Percentiles rank a stretch among this genome's conserved stretches.
phyloP scores from a whole-genome alignment of 1,140 invertebrate genomes.

The Halictus rubicundus region DNA sequence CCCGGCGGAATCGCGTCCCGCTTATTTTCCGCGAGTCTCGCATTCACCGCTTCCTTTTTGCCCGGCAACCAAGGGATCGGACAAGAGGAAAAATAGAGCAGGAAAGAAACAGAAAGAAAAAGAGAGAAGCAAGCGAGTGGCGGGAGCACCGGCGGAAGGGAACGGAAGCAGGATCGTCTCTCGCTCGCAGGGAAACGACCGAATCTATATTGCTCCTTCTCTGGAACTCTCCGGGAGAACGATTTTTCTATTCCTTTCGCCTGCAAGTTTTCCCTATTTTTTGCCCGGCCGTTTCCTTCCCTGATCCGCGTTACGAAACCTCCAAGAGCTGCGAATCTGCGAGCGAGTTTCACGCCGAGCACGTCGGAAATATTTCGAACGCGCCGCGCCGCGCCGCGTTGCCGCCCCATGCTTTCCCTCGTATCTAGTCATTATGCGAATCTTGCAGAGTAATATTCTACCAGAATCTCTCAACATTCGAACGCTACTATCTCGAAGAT shows the following conservation, averaged over 20 bases:
- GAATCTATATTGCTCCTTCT: slow-evolving; percentile 3
- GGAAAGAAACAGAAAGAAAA: not conserved
- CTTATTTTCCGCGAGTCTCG: slow-evolving; percentile 22
- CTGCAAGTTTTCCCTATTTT: not conserved
- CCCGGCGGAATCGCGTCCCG: slow-evolving; percentile 19
- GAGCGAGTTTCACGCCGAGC: too few species aligned
- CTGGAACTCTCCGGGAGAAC: slow-evolving; percentile 1
- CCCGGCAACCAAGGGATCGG: not conserved
- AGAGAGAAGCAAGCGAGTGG: not conserved
- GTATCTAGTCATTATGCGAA: not conserved
- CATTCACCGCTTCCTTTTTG: slow-evolving; percentile 7
- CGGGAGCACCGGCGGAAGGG: not conserved
- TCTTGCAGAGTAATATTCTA: too few species aligned
- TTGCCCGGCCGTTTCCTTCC: not conserved
- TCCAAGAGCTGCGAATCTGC: not conserved
- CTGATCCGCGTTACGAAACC: not conserved
- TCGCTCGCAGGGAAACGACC: not conserved
- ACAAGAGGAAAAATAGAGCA: slow-evolving; percentile 9
- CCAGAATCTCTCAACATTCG: too few species aligned
- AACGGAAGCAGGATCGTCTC: not conserved
- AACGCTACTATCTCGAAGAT: too few species aligned
- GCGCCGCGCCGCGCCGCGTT: too few species aligned
- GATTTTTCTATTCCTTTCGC: not conserved
- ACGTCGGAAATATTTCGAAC: too few species aligned
- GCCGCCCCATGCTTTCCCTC: not conserved